Evolutionary conservation across 1,140 invertebrate species (phyloP).

Genomic region (Uloborus diversus): DNA sequence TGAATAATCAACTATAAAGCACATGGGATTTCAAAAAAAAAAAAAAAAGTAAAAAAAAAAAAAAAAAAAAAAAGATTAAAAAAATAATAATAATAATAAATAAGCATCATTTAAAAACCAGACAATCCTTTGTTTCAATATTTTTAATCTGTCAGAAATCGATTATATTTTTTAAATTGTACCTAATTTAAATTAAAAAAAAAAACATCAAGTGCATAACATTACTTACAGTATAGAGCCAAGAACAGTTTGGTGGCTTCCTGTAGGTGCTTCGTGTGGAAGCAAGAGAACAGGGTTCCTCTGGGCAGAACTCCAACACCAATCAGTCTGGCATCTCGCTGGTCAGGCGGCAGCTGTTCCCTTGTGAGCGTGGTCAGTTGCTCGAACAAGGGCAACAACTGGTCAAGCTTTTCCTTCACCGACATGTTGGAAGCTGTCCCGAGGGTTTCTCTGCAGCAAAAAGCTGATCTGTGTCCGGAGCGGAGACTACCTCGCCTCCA

Average conservation of each 20-base stretch:
- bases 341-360: conserved; percentile 27
- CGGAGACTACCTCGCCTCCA: neutral
- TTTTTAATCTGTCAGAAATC: too few relatives aligned
- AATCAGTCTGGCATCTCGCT: conserved; percentile 31
- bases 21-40: too few relatives aligned
- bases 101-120: too few relatives aligned
- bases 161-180: too few relatives aligned
- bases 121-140: too few relatives aligned
- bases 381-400: conserved; percentile 38
- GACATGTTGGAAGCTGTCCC: conserved; percentile 17
- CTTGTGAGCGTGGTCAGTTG: conserved; percentile 23
- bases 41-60: too few relatives aligned
- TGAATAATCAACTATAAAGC: too few relatives aligned
- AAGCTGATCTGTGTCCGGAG: conserved; percentile 11
- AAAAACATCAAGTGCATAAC: too few relatives aligned
- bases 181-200: too few relatives aligned
- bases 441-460: neutral
- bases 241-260: conserved; percentile 51
- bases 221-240: conserved; percentile 18
- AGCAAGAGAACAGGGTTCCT: conserved; percentile 61
- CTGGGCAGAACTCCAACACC: conserved; percentile 42
- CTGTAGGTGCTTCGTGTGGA: conserved; percentile 62
- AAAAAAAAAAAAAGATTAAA: too few relatives aligned
- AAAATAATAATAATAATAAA: too few relatives aligned
- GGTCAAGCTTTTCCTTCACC: conserved; percentile 43